These are phyloP conservation scores for Poeciliopsis retropinna DNA, from an alignment of 2,113 vertebrate species.

Conservation along the genomic window DNA sequence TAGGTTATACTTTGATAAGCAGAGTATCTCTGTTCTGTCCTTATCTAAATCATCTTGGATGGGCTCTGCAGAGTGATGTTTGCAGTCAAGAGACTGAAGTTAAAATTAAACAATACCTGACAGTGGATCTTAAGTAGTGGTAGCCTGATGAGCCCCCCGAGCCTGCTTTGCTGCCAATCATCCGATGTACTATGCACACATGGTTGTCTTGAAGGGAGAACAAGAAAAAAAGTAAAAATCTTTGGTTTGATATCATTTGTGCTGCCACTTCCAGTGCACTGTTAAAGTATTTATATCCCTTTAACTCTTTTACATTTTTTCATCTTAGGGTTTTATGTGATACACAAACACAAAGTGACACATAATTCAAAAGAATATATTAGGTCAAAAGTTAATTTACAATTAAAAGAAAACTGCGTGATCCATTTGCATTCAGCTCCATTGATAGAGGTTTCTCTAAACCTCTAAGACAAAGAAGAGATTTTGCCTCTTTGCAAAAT, in stretches of 20 bases:
- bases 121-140: constrained; percentile 93
- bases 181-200: constrained; percentile 95
- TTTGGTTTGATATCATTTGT: not conserved
- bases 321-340: too few relatives aligned
- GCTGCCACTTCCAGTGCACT: not conserved
- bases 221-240: not conserved
- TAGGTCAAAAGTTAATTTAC: not conserved
- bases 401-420: not conserved
- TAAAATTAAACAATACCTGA: constrained; percentile 81
- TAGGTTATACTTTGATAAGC: constrained; percentile 42
- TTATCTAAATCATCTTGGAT: constrained; percentile 36
- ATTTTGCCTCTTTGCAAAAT: too few relatives aligned
- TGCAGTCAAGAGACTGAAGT: constrained; percentile 11
- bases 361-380: not conserved
- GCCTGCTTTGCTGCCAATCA: constrained; percentile 95
- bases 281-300: not conserved
- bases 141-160: constrained; percentile 96
- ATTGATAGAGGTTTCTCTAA: too few relatives aligned
- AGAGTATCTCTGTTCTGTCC: not conserved
- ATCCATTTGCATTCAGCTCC: too few relatives aligned
- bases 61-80: not conserved
- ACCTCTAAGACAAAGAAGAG: too few relatives aligned
- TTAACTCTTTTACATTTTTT: not conserved
- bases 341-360: not conserved
- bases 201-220: constrained; percentile 86